phyloP scores from a whole-genome alignment of 2,888 invertebrate genomes.

The Melangyna quadrimaculata region DNA sequence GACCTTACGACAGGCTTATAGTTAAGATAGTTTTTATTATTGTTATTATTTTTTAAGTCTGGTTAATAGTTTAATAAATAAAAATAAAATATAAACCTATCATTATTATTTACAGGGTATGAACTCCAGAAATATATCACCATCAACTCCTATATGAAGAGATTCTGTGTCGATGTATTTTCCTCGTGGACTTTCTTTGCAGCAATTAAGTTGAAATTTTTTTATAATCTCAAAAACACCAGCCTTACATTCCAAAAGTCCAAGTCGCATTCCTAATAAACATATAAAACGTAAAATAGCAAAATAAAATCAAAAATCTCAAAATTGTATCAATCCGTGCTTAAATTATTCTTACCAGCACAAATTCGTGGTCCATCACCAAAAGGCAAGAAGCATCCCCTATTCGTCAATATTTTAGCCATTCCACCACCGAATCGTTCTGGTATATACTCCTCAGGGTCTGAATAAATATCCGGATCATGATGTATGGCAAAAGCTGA shows the following conservation, averaged over 20 bases:
- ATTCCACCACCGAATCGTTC: slow-evolving; percentile 77
- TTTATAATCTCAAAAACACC: slow-evolving; percentile 74
- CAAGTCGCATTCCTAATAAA: slow-evolving; percentile 74
- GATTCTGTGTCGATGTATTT: slow-evolving; percentile 69
- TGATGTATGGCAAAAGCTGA: slow-evolving; percentile 78
- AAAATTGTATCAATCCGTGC: too few relatives aligned
- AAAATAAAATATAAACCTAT: too few relatives aligned
- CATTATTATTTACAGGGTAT: not conserved
- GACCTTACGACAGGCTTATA: too few relatives aligned
- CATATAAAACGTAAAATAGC: not conserved
- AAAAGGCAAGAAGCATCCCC: slow-evolving; percentile 77
- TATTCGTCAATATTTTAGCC: slow-evolving; percentile 73
- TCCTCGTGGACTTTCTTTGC: slow-evolving; percentile 39
- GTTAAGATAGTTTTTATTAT: too few relatives aligned
- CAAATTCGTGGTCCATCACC: slow-evolving; percentile 79
- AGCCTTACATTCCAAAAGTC: slow-evolving; percentile 74
- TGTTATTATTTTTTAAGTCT: too few relatives aligned
- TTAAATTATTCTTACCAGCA: slow-evolving; percentile 76
- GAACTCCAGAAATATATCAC: slow-evolving; percentile 75
- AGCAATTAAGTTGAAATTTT: slow-evolving; percentile 72
- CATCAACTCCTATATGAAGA: slow-evolving; percentile 74
- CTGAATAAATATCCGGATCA: slow-evolving; percentile 75
- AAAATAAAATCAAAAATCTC: not conserved
- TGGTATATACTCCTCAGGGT: slow-evolving; percentile 75
- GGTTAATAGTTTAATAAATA: too few relatives aligned